Conservation (phyloP, 2,797 vertebrate species). For the Fratercula arctica region DNA sequence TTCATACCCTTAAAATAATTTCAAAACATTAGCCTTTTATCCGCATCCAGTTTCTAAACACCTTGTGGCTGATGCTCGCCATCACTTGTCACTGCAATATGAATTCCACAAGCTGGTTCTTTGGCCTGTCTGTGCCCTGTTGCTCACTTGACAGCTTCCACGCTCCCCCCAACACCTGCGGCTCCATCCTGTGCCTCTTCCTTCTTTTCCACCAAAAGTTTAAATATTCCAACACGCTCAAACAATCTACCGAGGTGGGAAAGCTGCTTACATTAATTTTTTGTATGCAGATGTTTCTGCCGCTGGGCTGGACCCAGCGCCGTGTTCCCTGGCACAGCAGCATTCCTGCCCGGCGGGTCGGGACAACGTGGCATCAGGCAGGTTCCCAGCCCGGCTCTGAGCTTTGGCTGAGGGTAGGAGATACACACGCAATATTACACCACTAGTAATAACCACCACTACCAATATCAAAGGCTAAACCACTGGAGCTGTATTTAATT, state of each 20-base stretch:
- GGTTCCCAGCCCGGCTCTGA: neutral
- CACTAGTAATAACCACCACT: neutral
- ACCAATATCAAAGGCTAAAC: neutral
- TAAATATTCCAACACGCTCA: neutral
- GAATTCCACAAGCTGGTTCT: neutral
- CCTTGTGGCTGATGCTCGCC: neutral
- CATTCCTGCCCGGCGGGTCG: rapidly evolving
- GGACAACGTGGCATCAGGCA: too few relatives aligned
- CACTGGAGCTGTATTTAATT: neutral
- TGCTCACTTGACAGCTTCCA: neutral
- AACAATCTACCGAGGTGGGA: rapidly evolving
- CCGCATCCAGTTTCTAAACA: neutral
- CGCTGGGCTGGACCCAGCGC: neutral
- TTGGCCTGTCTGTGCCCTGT: neutral
- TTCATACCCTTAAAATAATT: neutral
- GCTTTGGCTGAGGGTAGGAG: neutral
- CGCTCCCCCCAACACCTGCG: neutral
- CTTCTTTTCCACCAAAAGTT: neutral
- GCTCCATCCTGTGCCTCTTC: neutral
- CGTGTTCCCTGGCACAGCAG: rapidly evolving
- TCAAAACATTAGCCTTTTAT: neutral
- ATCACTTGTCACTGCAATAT: rapidly evolving
- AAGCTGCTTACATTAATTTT: rapidly evolving
- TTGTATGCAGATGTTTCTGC: rapidly evolving
- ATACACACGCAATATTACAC: neutral